Percentiles rank a stretch among this genome's conserved stretches.
phyloP scores from a whole-genome alignment of 2,113 vertebrate species.

The Rutilus rutilus region DNA sequence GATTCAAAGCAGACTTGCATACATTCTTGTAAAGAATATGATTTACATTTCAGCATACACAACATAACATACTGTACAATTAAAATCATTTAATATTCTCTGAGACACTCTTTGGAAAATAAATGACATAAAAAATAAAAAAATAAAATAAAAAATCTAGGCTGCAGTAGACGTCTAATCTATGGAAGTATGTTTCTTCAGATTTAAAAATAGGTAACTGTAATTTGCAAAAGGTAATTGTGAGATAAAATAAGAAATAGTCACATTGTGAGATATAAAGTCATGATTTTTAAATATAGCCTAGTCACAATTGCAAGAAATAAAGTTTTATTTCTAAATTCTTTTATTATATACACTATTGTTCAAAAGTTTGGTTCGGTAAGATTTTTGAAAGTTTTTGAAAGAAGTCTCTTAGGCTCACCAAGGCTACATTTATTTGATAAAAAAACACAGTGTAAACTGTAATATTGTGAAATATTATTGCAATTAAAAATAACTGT shows the following conservation, averaged over 20 bases:
- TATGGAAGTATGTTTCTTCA: not conserved
- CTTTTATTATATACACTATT: not conserved
- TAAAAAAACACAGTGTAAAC: not conserved
- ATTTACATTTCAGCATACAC: conserved; percentile 9
- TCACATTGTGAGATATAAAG: not conserved
- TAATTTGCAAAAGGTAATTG: not conserved
- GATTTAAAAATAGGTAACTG: not conserved
- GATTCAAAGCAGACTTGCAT: not conserved
- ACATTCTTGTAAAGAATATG: conserved; percentile 16
- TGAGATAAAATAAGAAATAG: not conserved
- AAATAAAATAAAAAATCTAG: not conserved
- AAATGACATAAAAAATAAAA: not conserved
- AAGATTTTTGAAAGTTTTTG: not conserved
- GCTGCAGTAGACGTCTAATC: not conserved
- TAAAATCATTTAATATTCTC: conserved; percentile 5
- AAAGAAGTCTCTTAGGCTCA: too few species aligned
- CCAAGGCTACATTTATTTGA: not conserved
- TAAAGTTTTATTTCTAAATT: not conserved
- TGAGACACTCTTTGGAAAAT: not conserved
- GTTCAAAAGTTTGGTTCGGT: not conserved
- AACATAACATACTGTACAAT: not conserved
- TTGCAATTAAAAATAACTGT: not conserved
- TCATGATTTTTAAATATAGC: not conserved
- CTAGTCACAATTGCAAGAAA: not conserved
- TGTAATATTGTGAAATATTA: not conserved